A percentile compares a stretch with the other conserved stretches of the same genome.
phyloP scores from a whole-genome alignment of 2,113 vertebrate species.

The Albula goreensis region DNA sequence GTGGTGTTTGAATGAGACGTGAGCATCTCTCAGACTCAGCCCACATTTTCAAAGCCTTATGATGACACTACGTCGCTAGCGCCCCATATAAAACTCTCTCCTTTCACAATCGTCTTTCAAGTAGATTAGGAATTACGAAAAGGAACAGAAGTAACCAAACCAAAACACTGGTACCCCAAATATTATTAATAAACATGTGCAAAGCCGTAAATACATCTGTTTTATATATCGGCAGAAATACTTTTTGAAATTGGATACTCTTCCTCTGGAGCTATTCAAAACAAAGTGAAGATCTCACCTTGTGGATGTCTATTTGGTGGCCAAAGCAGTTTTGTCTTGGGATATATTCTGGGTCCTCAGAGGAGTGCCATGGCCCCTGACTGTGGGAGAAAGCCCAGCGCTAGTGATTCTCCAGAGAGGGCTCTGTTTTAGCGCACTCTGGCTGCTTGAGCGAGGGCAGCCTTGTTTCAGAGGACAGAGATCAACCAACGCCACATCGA shows the following conservation, averaged over 20 bases:
- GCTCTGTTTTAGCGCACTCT: conserved; percentile 31
- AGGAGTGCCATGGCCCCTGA: conserved; percentile 26
- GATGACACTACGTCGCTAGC: background rate
- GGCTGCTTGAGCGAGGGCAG: background rate
- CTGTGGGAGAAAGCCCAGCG: conserved; percentile 24
- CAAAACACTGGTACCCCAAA: background rate
- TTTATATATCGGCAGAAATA: background rate
- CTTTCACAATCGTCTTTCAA: background rate
- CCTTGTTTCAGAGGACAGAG: background rate
- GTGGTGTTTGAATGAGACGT: conserved; percentile 25
- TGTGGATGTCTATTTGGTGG: background rate
- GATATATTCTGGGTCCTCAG: conserved; percentile 4
- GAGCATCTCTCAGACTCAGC: conserved; percentile 8
- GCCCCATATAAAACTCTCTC: conserved; percentile 14
- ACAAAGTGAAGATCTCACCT: conserved; percentile 19
- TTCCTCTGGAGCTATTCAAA: background rate
- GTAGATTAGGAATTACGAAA: conserved; percentile 2
- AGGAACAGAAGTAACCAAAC: background rate
- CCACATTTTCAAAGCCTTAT: background rate
- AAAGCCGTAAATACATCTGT: background rate
- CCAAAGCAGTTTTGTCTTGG: conserved; percentile 9
- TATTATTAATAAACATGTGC: background rate
- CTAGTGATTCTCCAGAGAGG: conserved; percentile 31
- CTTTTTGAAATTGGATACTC: background rate
- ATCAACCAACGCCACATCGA: conserved; percentile 26